Evolutionary conservation across 2,113 vertebrate genomes (phyloP).

Genomic region (Calyptomena viridis): DNA sequence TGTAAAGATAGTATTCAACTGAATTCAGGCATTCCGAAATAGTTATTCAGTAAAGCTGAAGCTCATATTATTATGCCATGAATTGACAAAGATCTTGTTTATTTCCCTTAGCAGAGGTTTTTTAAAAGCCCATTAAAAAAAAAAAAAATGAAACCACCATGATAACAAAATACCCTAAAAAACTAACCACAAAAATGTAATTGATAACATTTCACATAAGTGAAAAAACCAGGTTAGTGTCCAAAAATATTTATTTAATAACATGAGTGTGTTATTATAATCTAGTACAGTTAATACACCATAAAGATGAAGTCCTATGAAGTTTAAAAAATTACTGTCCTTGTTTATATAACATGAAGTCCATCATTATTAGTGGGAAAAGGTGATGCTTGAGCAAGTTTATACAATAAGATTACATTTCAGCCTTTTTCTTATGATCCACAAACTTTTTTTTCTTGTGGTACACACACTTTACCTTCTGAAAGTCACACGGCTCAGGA

Average conservation of each 20-base stretch:
- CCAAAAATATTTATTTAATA: not conserved
- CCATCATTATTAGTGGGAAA: not conserved
- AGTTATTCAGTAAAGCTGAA: constrained; percentile 54
- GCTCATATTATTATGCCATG: constrained; percentile 17
- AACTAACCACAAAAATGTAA: not conserved
- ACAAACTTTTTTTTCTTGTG: too few relatives aligned
- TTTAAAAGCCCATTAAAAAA: not conserved
- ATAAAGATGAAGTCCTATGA: not conserved
- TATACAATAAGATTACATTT: not conserved
- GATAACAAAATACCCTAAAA: not conserved
- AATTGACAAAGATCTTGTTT: constrained; percentile 51
- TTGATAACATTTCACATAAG: not conserved
- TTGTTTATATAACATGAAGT: not conserved
- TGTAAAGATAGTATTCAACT: constrained; percentile 50
- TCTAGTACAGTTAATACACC: not conserved
- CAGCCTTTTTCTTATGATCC: not conserved
- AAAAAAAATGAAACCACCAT: not conserved
- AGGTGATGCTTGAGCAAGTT: not conserved
- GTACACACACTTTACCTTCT: not conserved
- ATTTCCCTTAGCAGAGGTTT: constrained; percentile 12
- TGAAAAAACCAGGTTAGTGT: not conserved
- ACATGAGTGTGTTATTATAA: not conserved
- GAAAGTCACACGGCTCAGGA: not conserved
- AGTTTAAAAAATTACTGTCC: not conserved
- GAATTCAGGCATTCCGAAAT: constrained; percentile 59